Evolutionary conservation across 2,113 vertebrate genomes (phyloP).

Genomic region (Oryzias celebensis): DNA sequence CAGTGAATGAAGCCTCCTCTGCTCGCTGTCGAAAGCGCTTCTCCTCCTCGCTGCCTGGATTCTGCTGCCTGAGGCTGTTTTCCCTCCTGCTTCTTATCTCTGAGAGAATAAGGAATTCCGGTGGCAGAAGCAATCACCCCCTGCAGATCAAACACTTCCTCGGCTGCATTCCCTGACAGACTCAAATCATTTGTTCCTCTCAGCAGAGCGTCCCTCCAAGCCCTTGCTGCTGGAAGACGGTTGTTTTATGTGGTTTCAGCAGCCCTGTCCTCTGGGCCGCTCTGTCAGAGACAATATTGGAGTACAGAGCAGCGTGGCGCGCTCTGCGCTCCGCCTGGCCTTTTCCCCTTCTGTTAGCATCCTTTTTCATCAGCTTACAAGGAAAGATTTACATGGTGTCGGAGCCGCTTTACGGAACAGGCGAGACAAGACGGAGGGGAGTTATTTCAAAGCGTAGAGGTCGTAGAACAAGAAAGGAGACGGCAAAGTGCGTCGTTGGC

Average conservation of each 20-base stretch:
- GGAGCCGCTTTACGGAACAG: slow-evolving; percentile 15
- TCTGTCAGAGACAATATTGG: slow-evolving; percentile 76
- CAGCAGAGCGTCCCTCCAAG: slow-evolving; percentile 8
- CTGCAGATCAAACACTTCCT: slow-evolving; percentile 76
- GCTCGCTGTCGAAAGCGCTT: slow-evolving; percentile 10
- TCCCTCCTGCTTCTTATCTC: slow-evolving; percentile 65
- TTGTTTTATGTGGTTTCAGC: slow-evolving; percentile 76
- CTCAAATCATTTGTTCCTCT: slow-evolving; percentile 77
- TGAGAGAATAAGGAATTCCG: slow-evolving; percentile 73
- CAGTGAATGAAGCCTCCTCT: slow-evolving; percentile 28
- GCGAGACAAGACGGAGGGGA: slow-evolving; percentile 36
- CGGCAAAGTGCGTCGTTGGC: slow-evolving; percentile 51
- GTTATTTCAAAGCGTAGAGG: slow-evolving; percentile 54
- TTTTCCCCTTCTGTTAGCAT: slow-evolving; percentile 47
- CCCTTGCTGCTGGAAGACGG: slow-evolving; percentile 51
- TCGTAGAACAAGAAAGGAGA: slow-evolving; percentile 25
- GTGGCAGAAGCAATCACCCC: slow-evolving; percentile 70
- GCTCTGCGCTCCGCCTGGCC: slow-evolving; percentile 11
- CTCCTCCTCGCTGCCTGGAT: slow-evolving; percentile 40
- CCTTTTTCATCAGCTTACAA: slow-evolving; percentile 54
- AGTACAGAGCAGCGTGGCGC: slow-evolving; percentile 62
- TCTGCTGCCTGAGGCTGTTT: slow-evolving; percentile 68
- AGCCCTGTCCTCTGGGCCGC: slow-evolving; percentile 62
- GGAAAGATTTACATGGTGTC: slow-evolving; percentile 40
- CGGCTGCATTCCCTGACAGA: slow-evolving; percentile 77